phyloP scores from a whole-genome alignment of 2,113 vertebrate genomes.

The Epinephelus lanceolatus region DNA sequence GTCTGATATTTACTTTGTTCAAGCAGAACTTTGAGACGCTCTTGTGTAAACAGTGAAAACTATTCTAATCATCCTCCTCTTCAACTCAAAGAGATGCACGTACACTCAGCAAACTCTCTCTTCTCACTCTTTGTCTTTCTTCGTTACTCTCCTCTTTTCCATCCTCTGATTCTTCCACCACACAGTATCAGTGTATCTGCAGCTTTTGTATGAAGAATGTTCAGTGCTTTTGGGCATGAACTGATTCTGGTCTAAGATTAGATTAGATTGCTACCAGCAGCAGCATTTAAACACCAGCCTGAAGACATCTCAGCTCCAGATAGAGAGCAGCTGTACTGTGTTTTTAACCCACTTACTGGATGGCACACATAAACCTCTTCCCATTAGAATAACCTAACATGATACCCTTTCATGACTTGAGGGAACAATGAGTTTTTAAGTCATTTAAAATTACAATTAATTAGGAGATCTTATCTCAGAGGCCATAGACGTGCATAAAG shows the following conservation, averaged over 20 bases:
- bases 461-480: neutral
- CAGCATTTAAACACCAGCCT: conserved; percentile 23
- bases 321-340: neutral
- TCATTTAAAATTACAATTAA: neutral
- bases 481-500: neutral
- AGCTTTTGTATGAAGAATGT: neutral
- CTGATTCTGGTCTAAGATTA: conserved; percentile 50
- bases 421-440: neutral
- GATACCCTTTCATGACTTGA: neutral
- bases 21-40: neutral
- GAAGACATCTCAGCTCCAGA: conserved; percentile 28
- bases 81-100: neutral
- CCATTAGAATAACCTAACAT: neutral
- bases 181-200: neutral
- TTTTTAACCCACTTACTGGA: conserved; percentile 34
- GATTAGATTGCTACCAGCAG: conserved; percentile 5
- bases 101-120: too few relatives aligned
- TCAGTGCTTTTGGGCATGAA: conserved; percentile 20
- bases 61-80: neutral
- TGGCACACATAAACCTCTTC: conserved; percentile 29
- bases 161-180: neutral
- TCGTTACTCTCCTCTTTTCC: neutral
- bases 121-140: too few relatives aligned
- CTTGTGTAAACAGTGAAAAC: neutral
- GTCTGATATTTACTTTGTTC: neutral